Evolutionary conservation across 2,113 vertebrate genomes (phyloP).

Genomic region (Choloepus hoffmanni): DNA sequence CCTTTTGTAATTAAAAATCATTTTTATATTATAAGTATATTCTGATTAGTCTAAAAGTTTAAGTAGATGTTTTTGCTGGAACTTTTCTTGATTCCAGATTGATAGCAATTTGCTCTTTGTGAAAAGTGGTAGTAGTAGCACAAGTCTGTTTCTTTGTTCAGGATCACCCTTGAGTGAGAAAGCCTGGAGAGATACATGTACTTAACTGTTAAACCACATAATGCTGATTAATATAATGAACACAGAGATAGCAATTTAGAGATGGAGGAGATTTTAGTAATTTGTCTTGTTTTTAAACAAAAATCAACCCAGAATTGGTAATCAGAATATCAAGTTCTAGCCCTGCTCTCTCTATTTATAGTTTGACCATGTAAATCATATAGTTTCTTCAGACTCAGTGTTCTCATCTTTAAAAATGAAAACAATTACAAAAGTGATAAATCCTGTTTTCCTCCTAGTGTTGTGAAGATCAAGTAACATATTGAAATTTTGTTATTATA

Average conservation of each 20-base stretch:
- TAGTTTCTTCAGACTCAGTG: neutral
- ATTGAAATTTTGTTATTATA: neutral
- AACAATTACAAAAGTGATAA: neutral
- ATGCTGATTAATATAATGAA: too few relatives aligned
- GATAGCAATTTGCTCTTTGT: neutral
- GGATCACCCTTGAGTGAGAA: neutral
- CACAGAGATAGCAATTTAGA: neutral
- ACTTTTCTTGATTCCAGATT: neutral
- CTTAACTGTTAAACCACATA: neutral
- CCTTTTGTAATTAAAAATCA: neutral
- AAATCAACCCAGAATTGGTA: neutral
- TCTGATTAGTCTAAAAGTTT: neutral
- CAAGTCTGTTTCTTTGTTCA: neutral
- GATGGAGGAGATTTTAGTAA: neutral
- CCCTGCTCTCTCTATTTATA: neutral
- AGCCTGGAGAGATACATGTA: neutral
- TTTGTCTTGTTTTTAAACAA: neutral
- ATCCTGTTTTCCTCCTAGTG: neutral
- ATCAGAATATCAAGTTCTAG: neutral
- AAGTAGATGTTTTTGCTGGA: neutral
- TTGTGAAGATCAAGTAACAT: slow-evolving; percentile 11
- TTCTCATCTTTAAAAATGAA: slow-evolving; percentile 2
- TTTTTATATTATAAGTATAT: neutral
- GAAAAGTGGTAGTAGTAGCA: neutral
- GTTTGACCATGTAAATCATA: neutral